Base-by-base conservation (phyloP, 1,140 invertebrate species). In the Ctenoplectra terminalis region DNA sequence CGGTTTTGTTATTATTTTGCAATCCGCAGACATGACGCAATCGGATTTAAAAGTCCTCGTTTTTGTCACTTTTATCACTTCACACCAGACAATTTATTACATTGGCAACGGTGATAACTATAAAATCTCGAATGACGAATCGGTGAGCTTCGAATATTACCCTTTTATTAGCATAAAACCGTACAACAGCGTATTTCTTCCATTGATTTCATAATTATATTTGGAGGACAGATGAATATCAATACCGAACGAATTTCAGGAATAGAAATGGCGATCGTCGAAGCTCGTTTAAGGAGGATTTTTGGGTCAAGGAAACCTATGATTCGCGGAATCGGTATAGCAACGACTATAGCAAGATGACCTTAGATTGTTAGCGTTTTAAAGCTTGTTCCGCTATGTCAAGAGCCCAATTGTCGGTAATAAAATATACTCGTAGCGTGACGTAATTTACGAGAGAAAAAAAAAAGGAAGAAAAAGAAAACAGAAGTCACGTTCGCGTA, bases 241-340 rank as follows among this genome's bases (percentile, higher is more conserved):
- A n/a, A 34, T 9, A 43, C 29, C 8, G 7, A 17, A 60, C 17
- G 50, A 67, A 67, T 48, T 67, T 50, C 15, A 50, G 17, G 3
- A 48, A 40, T 13, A 66, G 34, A 20, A 43, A 40, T 48, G 31
- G 6, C 29, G 60, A 37, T 15, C 20, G 46, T 26, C 31, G 23
- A 46, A 26, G 64, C 26, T 31, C 50, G 48, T 17, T 29, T 23
- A 17, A 52, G 11, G 40, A 69, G 63, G 9, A 20, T 69, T 69
- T 77, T 69, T 13, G 50, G 75, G 75, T 77, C 75, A 77, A 77
- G 75, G 75, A 58, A 70, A 31, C 29, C 37, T 15, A 60, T 20
- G 52, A 34, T 58, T 58, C 64, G 29, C 8, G 52, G 75, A 58
- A 58, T 34, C 26, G n/a, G 50, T 71, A 37, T 37, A 52, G 20